Percentiles rank a stretch among this genome's conserved stretches.
Evolutionary conservation across 2,113 vertebrate genomes (phyloP).

Genomic region (Bothrops jararaca): DNA sequence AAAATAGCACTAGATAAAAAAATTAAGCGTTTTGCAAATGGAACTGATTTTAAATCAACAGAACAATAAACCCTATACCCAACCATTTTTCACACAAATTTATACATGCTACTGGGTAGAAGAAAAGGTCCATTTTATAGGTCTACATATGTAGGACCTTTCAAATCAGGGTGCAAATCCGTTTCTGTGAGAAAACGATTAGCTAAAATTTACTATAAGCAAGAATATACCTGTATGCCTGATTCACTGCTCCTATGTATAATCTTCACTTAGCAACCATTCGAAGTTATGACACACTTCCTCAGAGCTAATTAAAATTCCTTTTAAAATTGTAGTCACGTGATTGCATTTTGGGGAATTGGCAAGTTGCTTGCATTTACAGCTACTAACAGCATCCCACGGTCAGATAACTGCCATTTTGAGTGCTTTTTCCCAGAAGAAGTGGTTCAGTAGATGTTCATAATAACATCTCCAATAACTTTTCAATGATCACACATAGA

Average conservation of each 20-base stretch:
- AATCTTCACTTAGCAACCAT: neutral
- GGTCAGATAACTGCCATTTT: neutral
- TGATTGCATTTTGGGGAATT: neutral
- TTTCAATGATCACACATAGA: neutral
- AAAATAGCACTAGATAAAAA: neutral
- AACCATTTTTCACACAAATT: neutral
- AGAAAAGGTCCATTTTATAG: neutral
- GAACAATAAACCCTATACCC: neutral
- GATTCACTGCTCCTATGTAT: neutral
- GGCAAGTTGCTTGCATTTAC: neutral
- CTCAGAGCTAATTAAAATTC: neutral
- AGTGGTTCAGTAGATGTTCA: neutral
- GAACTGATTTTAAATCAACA: neutral
- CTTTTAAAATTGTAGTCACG: neutral
- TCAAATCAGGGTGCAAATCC: neutral
- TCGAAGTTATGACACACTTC: neutral
- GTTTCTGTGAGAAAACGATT: neutral
- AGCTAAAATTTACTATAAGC: neutral
- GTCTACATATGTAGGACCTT: neutral
- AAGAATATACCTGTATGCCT: neutral
- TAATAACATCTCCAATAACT: neutral
- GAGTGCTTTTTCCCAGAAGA: neutral
- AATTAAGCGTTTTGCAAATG: neutral
- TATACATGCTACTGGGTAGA: neutral
- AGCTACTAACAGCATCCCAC: too few relatives aligned